Base-by-base conservation (phyloP, 1,140 invertebrate species). In the Maniola jurtina region DNA sequence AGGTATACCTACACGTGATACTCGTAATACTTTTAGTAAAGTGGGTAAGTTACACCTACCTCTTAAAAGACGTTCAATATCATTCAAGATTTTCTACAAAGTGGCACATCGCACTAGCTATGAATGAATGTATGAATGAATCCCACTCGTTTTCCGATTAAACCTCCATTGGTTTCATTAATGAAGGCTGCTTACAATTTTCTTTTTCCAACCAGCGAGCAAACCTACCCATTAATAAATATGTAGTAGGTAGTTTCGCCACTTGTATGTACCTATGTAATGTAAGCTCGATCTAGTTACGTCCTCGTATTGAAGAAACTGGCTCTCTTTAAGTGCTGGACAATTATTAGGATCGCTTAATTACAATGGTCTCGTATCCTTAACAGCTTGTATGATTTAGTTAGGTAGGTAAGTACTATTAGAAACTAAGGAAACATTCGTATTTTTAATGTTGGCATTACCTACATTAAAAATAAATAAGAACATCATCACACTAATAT, bases 51-150 rank as follows among this genome's bases (percentile, higher is more conserved):
- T 7, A 38, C 38, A 11, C 10, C 7, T 9, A 1, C 10, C 42
- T 45, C 13, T 45, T 45, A 9, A 8, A 45, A 45, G 42, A 13
- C 13, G 5, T 11, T 8, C 5, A n/a, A n/a, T n/a, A n/a, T n/a
- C n/a, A n/a, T 45, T 13, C 9, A 45, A 45, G 42, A 8, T 2
- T 45, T 45, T 5, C 13, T 13, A 45, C 5, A n/a, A 13, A 45
- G 42, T 8, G 9, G 42, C 42, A 45, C 42, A 45, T 13, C 42
- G 1, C 66, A 74, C 61, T 64, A 52, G 72, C 8, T 63, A 66
- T 71, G 70, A 74, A 74, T 71, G 69, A 71, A 73, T 68, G 69
- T 62, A 63, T 73, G 68, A 70, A 73, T 73, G 72, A 25, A 47
- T 35, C 14, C 50, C n/a, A 40, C 45, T 15, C 59, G 60, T 70